Conservation (phyloP, 2,888 invertebrate genomes). For the Coremacera marginata region DNA sequence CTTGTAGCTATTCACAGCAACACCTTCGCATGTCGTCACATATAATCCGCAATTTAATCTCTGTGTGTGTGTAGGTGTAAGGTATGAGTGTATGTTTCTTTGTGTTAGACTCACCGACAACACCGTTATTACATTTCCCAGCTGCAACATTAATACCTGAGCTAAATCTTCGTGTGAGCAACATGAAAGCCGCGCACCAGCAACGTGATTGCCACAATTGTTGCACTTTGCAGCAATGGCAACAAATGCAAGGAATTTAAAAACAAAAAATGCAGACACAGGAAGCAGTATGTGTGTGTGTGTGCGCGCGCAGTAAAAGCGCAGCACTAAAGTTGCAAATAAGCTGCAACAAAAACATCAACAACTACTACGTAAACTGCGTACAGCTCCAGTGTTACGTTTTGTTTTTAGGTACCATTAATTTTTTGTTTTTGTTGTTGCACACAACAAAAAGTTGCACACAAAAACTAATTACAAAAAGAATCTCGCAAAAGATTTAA, state of each 20-base stretch:
- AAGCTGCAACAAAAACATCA: not conserved
- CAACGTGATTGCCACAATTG: conserved; percentile 3
- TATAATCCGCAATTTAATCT: conserved; percentile 15
- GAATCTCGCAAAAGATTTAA: conserved; percentile 33
- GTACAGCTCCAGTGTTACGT: too few species aligned
- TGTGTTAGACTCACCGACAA: conserved; percentile 1
- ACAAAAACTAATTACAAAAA: conserved; percentile 33
- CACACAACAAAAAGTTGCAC: conserved; percentile 10
- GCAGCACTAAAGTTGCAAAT: not conserved
- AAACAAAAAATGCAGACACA: not conserved
- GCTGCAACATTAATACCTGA: conserved; percentile 28
- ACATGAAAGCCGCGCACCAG: not conserved
- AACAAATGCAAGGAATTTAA: not conserved
- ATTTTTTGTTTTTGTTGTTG: not conserved
- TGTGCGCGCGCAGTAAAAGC: not conserved
- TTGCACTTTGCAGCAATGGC: not conserved
- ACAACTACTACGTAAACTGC: not conserved
- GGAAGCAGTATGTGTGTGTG: not conserved
- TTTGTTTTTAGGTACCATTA: not conserved
- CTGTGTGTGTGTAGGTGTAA: not conserved
- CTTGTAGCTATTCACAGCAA: not conserved
- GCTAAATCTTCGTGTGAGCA: conserved; percentile 19
- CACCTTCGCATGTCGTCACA: not conserved
- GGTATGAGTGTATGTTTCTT: not conserved
- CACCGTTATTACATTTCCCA: conserved; percentile 36